Evolutionary conservation across 2,797 vertebrate genomes (phyloP).

Genomic region (Leuciscus waleckii): DNA sequence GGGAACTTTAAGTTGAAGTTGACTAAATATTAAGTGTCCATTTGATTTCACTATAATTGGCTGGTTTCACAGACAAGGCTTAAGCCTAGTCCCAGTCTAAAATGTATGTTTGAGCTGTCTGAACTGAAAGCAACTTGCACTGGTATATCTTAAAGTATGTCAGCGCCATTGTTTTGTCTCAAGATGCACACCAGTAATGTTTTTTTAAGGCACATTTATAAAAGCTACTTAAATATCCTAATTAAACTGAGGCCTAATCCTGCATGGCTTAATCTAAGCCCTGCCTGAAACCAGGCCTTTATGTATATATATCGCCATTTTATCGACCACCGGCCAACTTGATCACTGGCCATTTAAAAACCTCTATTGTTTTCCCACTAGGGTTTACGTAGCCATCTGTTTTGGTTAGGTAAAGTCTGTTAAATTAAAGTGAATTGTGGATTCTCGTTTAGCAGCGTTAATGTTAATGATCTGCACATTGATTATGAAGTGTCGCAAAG

Average conservation of each 20-base stretch:
- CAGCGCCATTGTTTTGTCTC: too few species aligned
- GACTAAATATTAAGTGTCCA: not conserved
- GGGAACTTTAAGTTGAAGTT: not conserved
- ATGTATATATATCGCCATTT: not conserved
- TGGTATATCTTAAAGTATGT: too few species aligned
- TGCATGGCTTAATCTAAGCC: too few species aligned
- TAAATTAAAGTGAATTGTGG: slow-evolving; percentile 16
- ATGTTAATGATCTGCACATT: slow-evolving; percentile 43
- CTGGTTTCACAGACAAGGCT: too few species aligned
- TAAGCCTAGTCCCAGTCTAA: too few species aligned
- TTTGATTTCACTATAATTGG: not conserved
- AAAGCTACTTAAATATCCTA: too few species aligned
- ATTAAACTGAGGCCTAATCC: not conserved
- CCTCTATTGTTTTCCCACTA: not conserved
- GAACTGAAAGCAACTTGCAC: too few species aligned
- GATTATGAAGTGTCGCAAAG: slow-evolving; percentile 36
- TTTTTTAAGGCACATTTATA: too few species aligned
- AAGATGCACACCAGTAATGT: too few species aligned
- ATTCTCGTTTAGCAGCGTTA: not conserved
- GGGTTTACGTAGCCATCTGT: not conserved
- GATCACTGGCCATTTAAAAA: not conserved
- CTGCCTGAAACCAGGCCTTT: too few species aligned
- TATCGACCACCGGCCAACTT: not conserved
- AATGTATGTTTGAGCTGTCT: too few species aligned
- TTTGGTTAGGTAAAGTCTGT: slow-evolving; percentile 8